Conservation (phyloP, 2,113 vertebrate species). For the Phasianus colchicus region DNA sequence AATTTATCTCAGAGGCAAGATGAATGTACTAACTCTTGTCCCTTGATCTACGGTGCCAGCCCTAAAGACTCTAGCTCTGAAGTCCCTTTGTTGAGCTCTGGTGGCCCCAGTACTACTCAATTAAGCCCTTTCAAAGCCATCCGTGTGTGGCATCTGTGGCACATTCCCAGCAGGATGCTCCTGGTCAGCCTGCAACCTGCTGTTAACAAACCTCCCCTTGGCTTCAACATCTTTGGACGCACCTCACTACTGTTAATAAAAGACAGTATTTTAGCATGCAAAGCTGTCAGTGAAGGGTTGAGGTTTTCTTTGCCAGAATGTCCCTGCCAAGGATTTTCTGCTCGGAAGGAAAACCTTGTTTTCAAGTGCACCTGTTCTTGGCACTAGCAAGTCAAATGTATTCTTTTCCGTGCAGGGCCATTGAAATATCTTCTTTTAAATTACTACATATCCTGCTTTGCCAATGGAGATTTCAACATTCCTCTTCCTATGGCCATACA, state of each 20-base stretch:
- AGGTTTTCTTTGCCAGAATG: background rate
- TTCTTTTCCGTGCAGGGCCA: background rate
- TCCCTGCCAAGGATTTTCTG: background rate
- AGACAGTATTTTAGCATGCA: background rate
- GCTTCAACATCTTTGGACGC: background rate
- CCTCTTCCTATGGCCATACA: background rate
- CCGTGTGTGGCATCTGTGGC: accelerated
- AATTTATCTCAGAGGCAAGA: background rate
- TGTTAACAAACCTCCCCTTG: background rate
- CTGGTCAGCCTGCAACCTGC: background rate
- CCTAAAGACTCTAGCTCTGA: constrained; percentile 13
- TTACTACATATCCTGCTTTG: background rate
- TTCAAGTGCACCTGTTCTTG: background rate
- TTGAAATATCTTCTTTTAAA: background rate
- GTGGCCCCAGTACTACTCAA: background rate
- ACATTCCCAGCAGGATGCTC: background rate
- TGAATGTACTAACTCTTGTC: background rate
- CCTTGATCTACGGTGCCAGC: background rate
- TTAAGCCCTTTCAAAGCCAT: background rate
- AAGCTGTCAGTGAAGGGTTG: background rate
- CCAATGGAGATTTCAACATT: background rate
- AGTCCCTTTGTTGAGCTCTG: constrained; percentile 3
- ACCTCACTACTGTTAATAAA: background rate
- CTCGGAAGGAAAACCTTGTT: background rate
- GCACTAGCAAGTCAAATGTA: background rate